Conservation (phyloP, 1,140 invertebrate genomes). For the Aradophagus sp. region DNA sequence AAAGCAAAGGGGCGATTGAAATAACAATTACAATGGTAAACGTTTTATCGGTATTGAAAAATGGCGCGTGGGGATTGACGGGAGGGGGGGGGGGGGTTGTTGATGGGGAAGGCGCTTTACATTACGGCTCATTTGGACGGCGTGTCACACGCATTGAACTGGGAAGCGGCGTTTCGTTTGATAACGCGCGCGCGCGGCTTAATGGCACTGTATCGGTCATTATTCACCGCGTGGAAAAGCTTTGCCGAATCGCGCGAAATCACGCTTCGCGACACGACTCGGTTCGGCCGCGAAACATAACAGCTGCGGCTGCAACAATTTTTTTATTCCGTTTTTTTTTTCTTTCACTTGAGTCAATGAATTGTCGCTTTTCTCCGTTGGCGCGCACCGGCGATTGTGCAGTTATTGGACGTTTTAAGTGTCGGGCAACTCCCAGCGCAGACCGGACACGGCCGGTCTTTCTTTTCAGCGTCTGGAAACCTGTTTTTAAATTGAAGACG, state of each 20-base stretch:
- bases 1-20: constrained; percentile 2
- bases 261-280: constrained; percentile 41
- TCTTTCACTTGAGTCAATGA: constrained; percentile 20
- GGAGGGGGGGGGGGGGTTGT: constrained; percentile 13
- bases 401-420: constrained; percentile 43
- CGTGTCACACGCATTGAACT: constrained; percentile 40
- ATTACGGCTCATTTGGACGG: constrained; percentile 34
- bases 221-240: constrained; percentile 43
- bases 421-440: constrained; percentile 25
- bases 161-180: constrained; percentile 33
- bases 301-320: constrained; percentile 48
- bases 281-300: constrained; percentile 33
- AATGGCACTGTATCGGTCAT: constrained; percentile 47
- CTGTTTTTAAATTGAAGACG: constrained; percentile 24
- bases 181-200: constrained; percentile 27
- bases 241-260: constrained; percentile 54
- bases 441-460: constrained; percentile 14
- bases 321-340: constrained; percentile 12
- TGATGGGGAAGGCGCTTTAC: constrained; percentile 32
- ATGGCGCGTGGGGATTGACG: constrained; percentile 10
- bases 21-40: constrained; percentile 10
- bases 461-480: constrained; percentile 24
- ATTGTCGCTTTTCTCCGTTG: constrained; percentile 42
- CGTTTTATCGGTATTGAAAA: constrained; percentile 25
- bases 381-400: constrained; percentile 40